Conservation (phyloP, 2,113 vertebrate genomes). For the Ahaetulla prasina region DNA sequence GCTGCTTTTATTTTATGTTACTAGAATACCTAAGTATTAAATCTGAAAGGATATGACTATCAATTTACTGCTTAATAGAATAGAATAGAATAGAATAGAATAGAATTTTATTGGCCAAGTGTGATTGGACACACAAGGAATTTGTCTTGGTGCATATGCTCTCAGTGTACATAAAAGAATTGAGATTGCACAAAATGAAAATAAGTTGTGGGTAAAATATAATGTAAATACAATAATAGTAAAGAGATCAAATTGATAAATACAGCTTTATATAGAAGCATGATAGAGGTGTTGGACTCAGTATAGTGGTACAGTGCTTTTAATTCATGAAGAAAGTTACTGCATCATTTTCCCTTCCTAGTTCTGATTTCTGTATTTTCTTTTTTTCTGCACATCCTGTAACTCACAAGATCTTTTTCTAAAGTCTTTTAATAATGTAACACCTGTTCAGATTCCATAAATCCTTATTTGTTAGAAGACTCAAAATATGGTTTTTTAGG, state of each 20-base stretch:
- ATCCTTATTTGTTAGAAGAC: background rate
- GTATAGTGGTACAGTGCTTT: background rate
- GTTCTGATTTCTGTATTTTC: background rate
- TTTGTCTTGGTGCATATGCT: too few species aligned
- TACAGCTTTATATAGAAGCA: background rate
- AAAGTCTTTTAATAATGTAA: background rate
- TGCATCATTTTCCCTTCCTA: background rate
- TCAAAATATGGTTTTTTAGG: background rate
- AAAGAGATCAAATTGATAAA: background rate
- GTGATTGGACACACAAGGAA: too few species aligned
- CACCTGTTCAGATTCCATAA: background rate
- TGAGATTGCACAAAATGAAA: background rate
- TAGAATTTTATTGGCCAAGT: too few species aligned
- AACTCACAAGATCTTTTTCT: background rate
- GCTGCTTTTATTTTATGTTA: background rate
- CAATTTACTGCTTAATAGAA: background rate
- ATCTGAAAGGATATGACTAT: background rate
- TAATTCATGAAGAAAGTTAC: background rate
- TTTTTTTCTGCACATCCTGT: background rate
- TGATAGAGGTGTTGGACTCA: background rate
- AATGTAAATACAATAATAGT: background rate
- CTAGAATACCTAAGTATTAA: background rate
- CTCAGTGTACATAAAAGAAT: too few species aligned
- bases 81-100: too few species aligned
- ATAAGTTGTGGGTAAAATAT: background rate